phyloP scores from a whole-genome alignment of 2,113 vertebrate genomes.

The Erythrocercus mccallii region DNA sequence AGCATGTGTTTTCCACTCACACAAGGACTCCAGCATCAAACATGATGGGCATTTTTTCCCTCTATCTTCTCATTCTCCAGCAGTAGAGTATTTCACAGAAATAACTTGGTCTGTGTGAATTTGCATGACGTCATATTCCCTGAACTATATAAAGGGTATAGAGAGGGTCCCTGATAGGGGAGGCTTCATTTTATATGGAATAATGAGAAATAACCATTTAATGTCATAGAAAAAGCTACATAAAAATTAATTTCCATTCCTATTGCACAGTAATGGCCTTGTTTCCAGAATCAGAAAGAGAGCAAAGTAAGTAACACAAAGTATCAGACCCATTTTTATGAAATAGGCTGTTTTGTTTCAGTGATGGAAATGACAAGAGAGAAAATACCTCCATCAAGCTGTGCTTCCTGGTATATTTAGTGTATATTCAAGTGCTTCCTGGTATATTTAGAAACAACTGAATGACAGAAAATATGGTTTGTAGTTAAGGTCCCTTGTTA shows the following conservation, averaged over 20 bases:
- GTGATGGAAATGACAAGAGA: neutral
- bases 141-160: neutral
- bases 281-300: neutral
- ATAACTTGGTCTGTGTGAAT: neutral
- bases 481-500: slow-evolving; percentile 27
- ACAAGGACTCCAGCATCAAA: neutral
- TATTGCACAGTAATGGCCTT: neutral
- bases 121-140: neutral
- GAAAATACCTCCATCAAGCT: neutral
- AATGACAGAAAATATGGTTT: neutral
- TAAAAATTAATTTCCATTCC: neutral
- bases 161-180: neutral
- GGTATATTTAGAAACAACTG: neutral
- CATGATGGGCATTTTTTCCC: neutral
- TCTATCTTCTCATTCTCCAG: neutral
- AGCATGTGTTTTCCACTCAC: neutral
- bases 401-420: neutral
- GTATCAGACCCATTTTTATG: neutral
- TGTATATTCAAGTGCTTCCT: neutral
- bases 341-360: neutral
- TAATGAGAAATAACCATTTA: neutral
- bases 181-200: neutral
- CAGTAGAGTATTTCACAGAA: neutral
- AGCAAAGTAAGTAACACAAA: neutral
- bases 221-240: neutral